Evolutionary conservation across 2,888 invertebrate species (phyloP), one percentile per base, ranked within the genome.

Genomic region (Drosophila infuscata): DNA sequence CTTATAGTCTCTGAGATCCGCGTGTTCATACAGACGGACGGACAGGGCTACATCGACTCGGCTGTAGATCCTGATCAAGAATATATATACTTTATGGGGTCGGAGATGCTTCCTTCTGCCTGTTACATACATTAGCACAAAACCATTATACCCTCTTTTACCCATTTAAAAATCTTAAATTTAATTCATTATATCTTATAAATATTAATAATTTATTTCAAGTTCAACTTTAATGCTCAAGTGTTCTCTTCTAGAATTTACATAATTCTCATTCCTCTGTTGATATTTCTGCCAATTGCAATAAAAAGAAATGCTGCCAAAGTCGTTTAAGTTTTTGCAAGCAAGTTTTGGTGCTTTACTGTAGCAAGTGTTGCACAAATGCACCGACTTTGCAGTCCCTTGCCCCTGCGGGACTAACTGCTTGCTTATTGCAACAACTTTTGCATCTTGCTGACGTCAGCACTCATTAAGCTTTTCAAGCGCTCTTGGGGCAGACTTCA

Each of bases 391-490:
- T 15, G 30, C 35, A 25, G 36, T 3, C 35, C 25, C 36, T 11
- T 38, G 43, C 2, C 32, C 32, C n/a, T 20, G 36, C 33, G 12
- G 5, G 1, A 7, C 15, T 20, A 30, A 5, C 25, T 33, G n/a
- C 17, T 49, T 41, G 46, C 51, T 41, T 52, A 62, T 61, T 61
- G 71, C 32, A 5, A 66, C 81, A 81, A 64, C 70, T 81, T 77
- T 57, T 59, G 25, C 64, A 70, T 53, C 48, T 60, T 69, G 68
- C 48, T 64, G 60, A 73, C 78, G 76, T 69, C 74, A 60, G 65
- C 54, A 59, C 69, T 81, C 81, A 79, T 79, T 81, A 79, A 70
- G 73, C 64, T 70, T 70, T 58, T 51, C 35, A 61, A 52, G 48
- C n/a, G 57, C 20, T 32, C n/a, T n/a, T 41, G 46, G 30, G 35